phyloP scores from a whole-genome alignment of 1,140 invertebrate species.

The Rhyacophila brunnea region DNA sequence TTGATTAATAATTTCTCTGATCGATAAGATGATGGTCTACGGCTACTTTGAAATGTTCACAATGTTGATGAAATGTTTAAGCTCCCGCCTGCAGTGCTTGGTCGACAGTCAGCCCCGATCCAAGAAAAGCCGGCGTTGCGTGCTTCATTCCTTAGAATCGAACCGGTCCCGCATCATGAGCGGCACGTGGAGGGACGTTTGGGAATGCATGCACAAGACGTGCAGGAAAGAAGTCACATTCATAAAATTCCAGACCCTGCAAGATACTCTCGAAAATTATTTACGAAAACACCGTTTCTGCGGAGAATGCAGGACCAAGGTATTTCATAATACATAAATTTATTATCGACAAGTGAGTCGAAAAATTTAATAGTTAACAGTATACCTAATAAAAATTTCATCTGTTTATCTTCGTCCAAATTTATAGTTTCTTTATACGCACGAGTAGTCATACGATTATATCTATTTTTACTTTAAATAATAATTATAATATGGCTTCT shows the following conservation, averaged over 20 bases:
- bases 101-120: slow-evolving; percentile 79
- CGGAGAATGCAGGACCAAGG: slow-evolving; percentile 88
- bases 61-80: slow-evolving; percentile 41
- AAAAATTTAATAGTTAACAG: neutral
- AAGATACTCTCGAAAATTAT: slow-evolving; percentile 84
- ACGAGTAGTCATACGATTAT: too few relatives aligned
- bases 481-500: too few relatives aligned
- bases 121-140: slow-evolving; percentile 84
- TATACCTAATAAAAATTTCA: too few relatives aligned
- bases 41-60: neutral
- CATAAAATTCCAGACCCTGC: slow-evolving; percentile 77
- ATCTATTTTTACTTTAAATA: too few relatives aligned
- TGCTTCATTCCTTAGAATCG: slow-evolving; percentile 83
- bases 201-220: slow-evolving; percentile 82
- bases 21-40: neutral
- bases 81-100: slow-evolving; percentile 72
- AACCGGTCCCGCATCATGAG: slow-evolving; percentile 69
- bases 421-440: too few relatives aligned
- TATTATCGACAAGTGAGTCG: too few relatives aligned
- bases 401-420: neutral
- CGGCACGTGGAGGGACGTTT: slow-evolving; percentile 76
- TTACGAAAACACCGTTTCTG: slow-evolving; percentile 91
- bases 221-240: slow-evolving; percentile 84
- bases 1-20: neutral
- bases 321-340: too few relatives aligned